phyloP scores from a whole-genome alignment of 2,113 vertebrate species.

The Crypturellus undulatus region DNA sequence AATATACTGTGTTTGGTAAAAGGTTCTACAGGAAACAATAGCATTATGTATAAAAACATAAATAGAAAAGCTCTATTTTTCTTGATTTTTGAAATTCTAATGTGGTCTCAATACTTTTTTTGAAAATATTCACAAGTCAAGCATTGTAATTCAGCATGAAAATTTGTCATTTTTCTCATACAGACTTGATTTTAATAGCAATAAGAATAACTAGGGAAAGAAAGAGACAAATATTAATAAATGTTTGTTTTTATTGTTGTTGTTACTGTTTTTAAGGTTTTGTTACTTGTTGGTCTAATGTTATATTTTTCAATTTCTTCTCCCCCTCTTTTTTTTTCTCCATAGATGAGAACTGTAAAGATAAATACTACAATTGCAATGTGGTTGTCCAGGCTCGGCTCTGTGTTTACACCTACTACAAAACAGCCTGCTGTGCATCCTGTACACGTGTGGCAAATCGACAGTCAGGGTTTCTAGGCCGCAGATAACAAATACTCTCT shows the following conservation, averaged over 20 bases:
- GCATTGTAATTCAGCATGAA: not conserved
- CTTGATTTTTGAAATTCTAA: not conserved
- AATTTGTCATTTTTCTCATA: not conserved
- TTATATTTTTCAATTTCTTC: not conserved
- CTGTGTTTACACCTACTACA: constrained; percentile 96
- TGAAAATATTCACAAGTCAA: not conserved
- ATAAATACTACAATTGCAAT: constrained; percentile 96
- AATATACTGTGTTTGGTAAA: not conserved
- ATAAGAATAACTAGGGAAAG: not conserved
- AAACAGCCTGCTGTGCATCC: constrained; percentile 90
- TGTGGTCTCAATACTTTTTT: not conserved
- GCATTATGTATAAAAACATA: not conserved
- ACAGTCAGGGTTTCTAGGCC: constrained; percentile 77
- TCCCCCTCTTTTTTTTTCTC: not conserved
- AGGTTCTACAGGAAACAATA: not conserved
- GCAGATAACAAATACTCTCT: constrained; percentile 80
- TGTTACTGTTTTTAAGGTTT: too few relatives aligned
- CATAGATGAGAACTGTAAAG: constrained; percentile 92
- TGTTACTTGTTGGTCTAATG: not conserved
- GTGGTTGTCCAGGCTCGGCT: constrained; percentile 97
- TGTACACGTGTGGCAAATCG: constrained; percentile 85
- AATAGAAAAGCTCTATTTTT: not conserved
- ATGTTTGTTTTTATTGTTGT: not conserved
- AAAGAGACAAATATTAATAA: not conserved
- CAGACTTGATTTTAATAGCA: not conserved